Base-by-base conservation (phyloP, 2,888 invertebrate genomes). In the Entomobrya multifasciata region DNA sequence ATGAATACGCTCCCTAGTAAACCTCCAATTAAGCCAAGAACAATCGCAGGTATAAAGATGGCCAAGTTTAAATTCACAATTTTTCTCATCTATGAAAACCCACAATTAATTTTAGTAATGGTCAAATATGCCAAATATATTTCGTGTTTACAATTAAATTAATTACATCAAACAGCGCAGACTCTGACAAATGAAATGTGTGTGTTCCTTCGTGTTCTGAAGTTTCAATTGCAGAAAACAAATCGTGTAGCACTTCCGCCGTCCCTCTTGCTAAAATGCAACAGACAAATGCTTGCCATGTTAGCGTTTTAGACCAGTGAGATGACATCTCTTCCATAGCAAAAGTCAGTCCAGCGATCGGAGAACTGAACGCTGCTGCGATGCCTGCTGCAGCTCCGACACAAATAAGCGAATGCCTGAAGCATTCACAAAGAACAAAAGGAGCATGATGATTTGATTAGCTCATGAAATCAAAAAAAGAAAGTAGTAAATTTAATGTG, bases 321-420 rank as follows among this genome's bases (percentile, higher is more conserved):
- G 93, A 93, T 0, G 93, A 93, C 47, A 93, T 93, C 89, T 93
- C 93, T 89, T 93, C 93, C 93, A 93, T 93, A 65, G 93, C 92
- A 88, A 93, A 93, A 49, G 93, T 91, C 55, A 93, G 91, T 4
- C 93, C 93, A 10, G 93, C 93, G 0, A 93, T 93, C 0, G 93
- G 93, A 5, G 93, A 92, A 6, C 92, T 92, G 88, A 93, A 93
- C 0, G 93, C 93, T 1, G 93, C 92, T 8, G 93, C 92, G 22
- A 93, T 92, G 0, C 93, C 93, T 17, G 93, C 93, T 10, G 93
- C 93, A 13, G 92, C 93, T 4, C 93, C 93, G 55, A 89, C 88
- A 57, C 91, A 90, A 55, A 91, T 89, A 2, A 90, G 78, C 0
- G 89, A 88, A 60, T 90, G 88, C 25, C 90, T 90, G 27, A 36